Conservation (phyloP, 2,888 invertebrate genomes). For the Theretra japonica region DNA sequence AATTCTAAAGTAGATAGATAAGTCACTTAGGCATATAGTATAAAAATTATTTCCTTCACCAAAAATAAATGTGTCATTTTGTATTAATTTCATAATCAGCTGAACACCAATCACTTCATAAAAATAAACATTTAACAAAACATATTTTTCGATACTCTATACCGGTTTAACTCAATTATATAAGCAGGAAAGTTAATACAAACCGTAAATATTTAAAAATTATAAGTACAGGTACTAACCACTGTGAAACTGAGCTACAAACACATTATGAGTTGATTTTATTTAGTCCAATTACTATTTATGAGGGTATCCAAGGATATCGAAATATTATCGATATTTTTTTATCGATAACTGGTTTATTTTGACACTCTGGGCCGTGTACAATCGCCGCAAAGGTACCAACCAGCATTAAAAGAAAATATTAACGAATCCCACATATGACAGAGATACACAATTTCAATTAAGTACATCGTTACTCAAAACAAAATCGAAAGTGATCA, state of each 20-base stretch:
- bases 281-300: background rate
- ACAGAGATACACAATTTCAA: too few species aligned
- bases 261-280: background rate
- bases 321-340: background rate
- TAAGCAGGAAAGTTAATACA: background rate
- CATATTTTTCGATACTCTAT: conserved; percentile 9
- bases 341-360: too few species aligned
- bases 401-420: background rate
- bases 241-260: background rate
- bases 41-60: background rate
- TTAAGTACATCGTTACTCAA: too few species aligned
- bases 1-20: conserved; percentile 12
- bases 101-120: background rate
- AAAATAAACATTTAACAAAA: background rate
- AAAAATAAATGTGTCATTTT: background rate
- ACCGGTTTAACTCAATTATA: background rate
- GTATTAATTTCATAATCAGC: background rate
- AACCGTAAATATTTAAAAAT: background rate
- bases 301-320: background rate
- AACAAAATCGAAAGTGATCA: too few species aligned
- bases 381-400: background rate
- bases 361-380: background rate
- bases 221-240: background rate
- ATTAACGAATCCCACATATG: too few species aligned
- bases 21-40: conserved; percentile 1